Conservation (phyloP, 2,113 vertebrate species). For the Phrynocephalus versicolor region DNA sequence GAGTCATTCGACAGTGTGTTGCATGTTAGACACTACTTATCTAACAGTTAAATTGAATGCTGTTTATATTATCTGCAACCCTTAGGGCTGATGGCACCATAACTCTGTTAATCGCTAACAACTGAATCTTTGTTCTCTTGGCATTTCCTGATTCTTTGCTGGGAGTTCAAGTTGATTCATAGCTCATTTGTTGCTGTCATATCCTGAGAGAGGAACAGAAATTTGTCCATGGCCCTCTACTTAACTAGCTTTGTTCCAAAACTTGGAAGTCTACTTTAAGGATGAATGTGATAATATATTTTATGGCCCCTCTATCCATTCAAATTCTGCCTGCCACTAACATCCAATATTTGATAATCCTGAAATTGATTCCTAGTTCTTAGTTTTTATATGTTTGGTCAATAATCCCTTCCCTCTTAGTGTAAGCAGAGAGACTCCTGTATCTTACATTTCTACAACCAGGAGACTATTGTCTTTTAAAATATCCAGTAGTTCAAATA, state of each 20-base stretch:
- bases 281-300: background rate
- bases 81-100: too few species aligned
- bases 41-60: background rate
- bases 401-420: too few species aligned
- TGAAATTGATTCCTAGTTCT: background rate
- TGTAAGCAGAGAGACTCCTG: too few species aligned
- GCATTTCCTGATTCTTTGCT: background rate
- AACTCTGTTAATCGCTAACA: too few species aligned
- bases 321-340: too few species aligned
- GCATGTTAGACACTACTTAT: background rate
- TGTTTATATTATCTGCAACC: background rate
- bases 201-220: background rate
- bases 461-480: too few species aligned
- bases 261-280: background rate
- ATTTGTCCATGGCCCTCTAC: background rate
- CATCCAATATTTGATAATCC: background rate
- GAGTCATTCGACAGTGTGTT: background rate
- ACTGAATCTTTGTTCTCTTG: too few species aligned
- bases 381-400: too few species aligned
- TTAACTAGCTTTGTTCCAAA: too few species aligned
- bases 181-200: too few species aligned
- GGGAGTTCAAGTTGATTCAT: background rate
- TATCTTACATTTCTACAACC: too few species aligned
- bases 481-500: too few species aligned
- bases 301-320: background rate